A percentile compares a stretch with the other conserved stretches of the same genome.
Conservation (phyloP, 1,140 invertebrate genomes). For the Scaptomyza pallida region DNA sequence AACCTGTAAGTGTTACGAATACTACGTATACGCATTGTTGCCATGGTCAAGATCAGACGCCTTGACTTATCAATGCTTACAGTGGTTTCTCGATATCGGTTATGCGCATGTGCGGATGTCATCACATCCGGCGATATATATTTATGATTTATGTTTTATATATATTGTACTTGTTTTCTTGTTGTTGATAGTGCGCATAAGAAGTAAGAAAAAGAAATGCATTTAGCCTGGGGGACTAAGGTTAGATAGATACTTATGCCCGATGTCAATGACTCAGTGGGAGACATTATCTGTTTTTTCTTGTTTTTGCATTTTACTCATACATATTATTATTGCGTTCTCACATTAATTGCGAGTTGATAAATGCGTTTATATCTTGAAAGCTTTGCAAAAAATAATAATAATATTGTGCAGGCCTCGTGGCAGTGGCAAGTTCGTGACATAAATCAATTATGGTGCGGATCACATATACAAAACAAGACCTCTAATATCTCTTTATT, state of each 20-base stretch:
- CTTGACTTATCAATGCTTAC: constrained; percentile 22
- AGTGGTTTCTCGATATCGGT: constrained; percentile 5
- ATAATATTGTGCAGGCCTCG: constrained; percentile 27
- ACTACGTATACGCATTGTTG: neutral
- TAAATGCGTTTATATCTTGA: constrained; percentile 51
- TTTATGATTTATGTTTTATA: constrained; percentile 17
- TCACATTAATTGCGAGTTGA: constrained; percentile 35
- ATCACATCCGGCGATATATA: constrained; percentile 32
- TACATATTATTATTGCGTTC: constrained; percentile 33
- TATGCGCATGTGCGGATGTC: constrained; percentile 18
- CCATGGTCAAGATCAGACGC: constrained; percentile 44
- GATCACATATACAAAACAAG: constrained; percentile 6
- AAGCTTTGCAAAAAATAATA: neutral
- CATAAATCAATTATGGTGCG: constrained; percentile 65
- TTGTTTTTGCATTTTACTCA: constrained; percentile 30
- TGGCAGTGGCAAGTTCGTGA: constrained; percentile 61
- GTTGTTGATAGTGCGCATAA: constrained; percentile 23
- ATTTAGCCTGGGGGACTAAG: constrained; percentile 44
- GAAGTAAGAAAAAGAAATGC: constrained; percentile 21
- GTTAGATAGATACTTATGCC: constrained; percentile 32
- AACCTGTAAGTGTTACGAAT: neutral
- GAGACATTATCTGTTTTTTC: constrained; percentile 50
- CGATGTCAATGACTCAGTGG: constrained; percentile 69
- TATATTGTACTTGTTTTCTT: neutral
- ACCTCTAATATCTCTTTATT: constrained; percentile 3